Evolutionary conservation across 1,140 invertebrate genomes (phyloP).

Genomic region (Atta colombica): DNA sequence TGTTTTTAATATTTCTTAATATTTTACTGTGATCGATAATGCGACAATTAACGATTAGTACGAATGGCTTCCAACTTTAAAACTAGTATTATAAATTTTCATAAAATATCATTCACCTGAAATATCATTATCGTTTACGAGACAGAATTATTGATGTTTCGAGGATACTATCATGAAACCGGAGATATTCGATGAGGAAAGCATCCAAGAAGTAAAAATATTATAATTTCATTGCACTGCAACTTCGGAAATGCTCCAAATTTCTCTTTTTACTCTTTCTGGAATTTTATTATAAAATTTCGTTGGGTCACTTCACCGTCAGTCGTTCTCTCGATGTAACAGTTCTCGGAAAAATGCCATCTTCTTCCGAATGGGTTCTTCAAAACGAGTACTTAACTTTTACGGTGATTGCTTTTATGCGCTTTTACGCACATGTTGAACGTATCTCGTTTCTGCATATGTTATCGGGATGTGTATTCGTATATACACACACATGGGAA

Average conservation of each 20-base stretch:
- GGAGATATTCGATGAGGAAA: not conserved
- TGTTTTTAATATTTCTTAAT: not conserved
- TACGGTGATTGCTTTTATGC: conserved; percentile 27
- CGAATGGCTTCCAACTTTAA: not conserved
- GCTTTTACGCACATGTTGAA: conserved; percentile 1
- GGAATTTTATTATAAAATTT: not conserved
- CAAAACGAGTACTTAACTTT: conserved; percentile 5
- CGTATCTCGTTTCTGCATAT: not conserved
- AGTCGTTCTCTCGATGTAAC: not conserved
- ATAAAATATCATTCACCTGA: too few species aligned
- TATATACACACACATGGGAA: conserved; percentile 12
- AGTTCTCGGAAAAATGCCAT: conserved; percentile 26
- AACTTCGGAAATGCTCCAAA: not conserved
- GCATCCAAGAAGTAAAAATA: not conserved
- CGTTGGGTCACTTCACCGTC: not conserved
- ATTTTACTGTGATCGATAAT: not conserved
- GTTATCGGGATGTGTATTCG: conserved; percentile 40
- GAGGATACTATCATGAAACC: not conserved
- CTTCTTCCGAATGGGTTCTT: conserved; percentile 7
- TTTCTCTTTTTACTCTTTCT: not conserved
- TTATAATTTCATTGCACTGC: not conserved
- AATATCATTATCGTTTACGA: not conserved
- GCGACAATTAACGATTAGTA: not conserved
- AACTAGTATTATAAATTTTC: not conserved
- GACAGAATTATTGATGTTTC: not conserved